Base-by-base conservation (phyloP, 2,113 vertebrate species). In the Pachycephala philippinensis region DNA sequence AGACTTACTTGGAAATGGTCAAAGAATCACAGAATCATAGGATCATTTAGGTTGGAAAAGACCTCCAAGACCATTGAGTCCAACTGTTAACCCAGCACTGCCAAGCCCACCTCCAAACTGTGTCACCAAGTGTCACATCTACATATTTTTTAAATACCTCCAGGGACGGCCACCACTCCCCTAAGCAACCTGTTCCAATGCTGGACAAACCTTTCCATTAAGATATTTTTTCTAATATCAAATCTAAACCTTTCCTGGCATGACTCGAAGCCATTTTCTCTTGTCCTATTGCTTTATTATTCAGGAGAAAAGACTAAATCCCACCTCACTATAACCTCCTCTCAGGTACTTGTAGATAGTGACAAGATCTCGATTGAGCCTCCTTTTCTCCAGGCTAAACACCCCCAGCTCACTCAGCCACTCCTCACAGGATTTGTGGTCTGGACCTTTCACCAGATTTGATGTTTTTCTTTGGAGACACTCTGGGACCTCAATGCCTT, bases 11-110 rank as follows among this genome's bases (percentile, higher is more conserved):
- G 19, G 33, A 83, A 63, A 68, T 35, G 61, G 30, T 45, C 28
- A 53, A 30, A 47, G 39, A 66, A 53, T 60, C 39, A 60, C 22
- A 45, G 16, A 74, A 60, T 53, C n/a, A 47, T n/a, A 27, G 17
- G 10, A 27, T 31, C 2, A 2, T 47, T 75, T 40, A 17, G 20
- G 30, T 47, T 45, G 28, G 39, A 83, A 75, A 75, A 83, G 11
- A n/a, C 11, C 24, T 40, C 11, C 26, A 23, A 60, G 61, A 35
- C 15, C 1, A 0, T 15, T 0, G 1, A 47, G n/a, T 76, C 30
- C 40, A 40, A 3, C 21, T 22, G n/a, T 31, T 40, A 35, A 76
- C 17, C 14, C 47, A 61, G 14, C 9, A 27, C 63, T 76, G n/a
- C 30, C 78, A 75, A 53, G 39, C 24, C 16, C 26, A 68, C n/a